Evolutionary conservation across 2,113 vertebrate genomes (phyloP).

Genomic region (Atlantisia rogersi): DNA sequence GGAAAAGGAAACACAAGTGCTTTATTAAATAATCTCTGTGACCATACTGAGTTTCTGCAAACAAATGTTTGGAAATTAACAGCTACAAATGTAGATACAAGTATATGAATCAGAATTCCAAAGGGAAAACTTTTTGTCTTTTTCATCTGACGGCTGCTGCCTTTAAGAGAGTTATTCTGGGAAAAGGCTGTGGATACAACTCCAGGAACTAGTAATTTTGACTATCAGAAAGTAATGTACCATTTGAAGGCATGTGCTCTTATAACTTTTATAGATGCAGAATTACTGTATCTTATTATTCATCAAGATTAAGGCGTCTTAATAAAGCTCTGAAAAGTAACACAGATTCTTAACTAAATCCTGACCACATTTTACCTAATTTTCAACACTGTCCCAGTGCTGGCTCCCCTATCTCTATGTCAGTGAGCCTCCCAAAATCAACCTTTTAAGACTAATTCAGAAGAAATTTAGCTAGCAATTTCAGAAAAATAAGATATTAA

Average conservation of each 20-base stretch:
- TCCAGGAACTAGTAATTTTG: background rate
- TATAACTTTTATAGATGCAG: background rate
- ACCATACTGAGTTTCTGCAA: background rate
- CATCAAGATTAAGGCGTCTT: background rate
- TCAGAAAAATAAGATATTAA: background rate
- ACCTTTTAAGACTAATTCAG: background rate
- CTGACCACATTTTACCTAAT: background rate
- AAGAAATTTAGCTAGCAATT: background rate
- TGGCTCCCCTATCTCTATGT: background rate
- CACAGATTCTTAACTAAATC: background rate
- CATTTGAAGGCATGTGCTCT: background rate
- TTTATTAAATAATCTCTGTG: background rate
- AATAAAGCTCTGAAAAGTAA: background rate
- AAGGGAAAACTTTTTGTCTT: background rate
- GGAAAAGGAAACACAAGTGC: background rate
- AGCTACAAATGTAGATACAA: background rate
- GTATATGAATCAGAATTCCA: background rate
- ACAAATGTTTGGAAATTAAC: background rate
- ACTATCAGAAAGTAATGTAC: background rate
- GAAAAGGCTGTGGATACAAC: background rate
- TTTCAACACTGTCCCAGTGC: background rate
- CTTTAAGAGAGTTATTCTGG: background rate
- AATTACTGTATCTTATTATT: background rate
- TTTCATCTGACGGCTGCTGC: background rate
- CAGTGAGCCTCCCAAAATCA: background rate